Conservation (phyloP, 2,113 vertebrate genomes). For the Bungarus multicinctus region DNA sequence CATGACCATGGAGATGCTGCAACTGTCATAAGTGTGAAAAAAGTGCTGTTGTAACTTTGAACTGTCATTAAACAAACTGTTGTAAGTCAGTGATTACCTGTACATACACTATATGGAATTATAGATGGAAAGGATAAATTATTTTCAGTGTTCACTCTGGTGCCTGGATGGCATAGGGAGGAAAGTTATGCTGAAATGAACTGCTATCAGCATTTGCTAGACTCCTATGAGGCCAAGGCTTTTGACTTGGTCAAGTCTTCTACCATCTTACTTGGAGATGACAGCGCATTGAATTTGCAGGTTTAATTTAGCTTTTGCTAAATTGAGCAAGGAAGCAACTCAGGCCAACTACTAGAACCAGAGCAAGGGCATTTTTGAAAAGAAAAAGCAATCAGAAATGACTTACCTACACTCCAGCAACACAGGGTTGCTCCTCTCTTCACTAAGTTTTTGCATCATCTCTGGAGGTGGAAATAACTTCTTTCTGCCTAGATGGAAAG, state of each 20-base stretch:
- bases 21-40: not conserved
- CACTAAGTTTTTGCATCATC: rapidly evolving
- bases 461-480: not conserved
- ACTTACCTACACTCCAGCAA: slow-evolving; percentile 35
- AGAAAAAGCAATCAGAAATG: rapidly evolving
- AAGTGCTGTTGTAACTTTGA: not conserved
- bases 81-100: not conserved
- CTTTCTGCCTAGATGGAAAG: slow-evolving; percentile 14
- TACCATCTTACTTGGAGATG: not conserved
- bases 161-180: not conserved
- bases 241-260: not conserved
- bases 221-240: not conserved
- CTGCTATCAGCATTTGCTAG: not conserved
- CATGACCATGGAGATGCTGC: not conserved
- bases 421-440: not conserved
- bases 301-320: not conserved
- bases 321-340: not conserved
- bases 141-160: not conserved
- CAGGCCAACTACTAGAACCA: not conserved
- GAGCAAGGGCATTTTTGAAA: not conserved
- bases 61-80: not conserved
- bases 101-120: not conserved
- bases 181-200: not conserved
- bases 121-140: not conserved
- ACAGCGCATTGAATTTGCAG: not conserved